Base-by-base conservation (phyloP, 2,888 invertebrate genomes). In the Stegophylla sp. region DNA sequence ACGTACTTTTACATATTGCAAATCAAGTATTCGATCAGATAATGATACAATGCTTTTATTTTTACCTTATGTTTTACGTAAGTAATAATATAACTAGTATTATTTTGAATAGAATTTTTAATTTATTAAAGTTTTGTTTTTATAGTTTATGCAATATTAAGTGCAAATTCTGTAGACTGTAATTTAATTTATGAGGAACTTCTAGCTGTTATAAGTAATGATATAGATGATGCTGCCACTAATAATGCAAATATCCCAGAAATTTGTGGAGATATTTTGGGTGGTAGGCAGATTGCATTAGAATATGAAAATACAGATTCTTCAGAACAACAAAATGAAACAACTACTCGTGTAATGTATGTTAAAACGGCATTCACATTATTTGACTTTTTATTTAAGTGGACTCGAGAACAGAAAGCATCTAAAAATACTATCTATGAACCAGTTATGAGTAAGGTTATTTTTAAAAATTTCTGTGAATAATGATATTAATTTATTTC, bases 51-150 rank as follows among this genome's bases (percentile, higher is more conserved):
- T 93, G 82, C 91, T 92, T 85, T 89, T 92, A 76, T 93, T 94
- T 85, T 87, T 94, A 77, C 94, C 94, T 0, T 91, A 93, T 84
- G 91, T 94, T 53, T 86, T 94, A 13, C 84, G 82, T 82, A 51
- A 66, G 82, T 61, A 23, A 71, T 63, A 64, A 45, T 51, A 20
- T 61, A 26, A n/a, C 41, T 56, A 41, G 20, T 41, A 56, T 66
- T 48, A 23, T 59, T 48, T 10, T 63, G 20, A 59, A 15, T 63
- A 4, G 12, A 1, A 34, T 59, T 41, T 20, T 66, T 63, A 69
- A 63, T 34, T n/a, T 3, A 59, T 69, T 72, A 5, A 2, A 20
- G n/a, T 45, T 74, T 51, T 88, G 91, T 85, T 89, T 90, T 0
- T 87, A 86, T 83, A 88, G 87, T 83, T 85, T 87, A 86, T 84